Evolutionary conservation across 2,888 invertebrate species (phyloP).

Genomic region (Lottia gigantea): DNA sequence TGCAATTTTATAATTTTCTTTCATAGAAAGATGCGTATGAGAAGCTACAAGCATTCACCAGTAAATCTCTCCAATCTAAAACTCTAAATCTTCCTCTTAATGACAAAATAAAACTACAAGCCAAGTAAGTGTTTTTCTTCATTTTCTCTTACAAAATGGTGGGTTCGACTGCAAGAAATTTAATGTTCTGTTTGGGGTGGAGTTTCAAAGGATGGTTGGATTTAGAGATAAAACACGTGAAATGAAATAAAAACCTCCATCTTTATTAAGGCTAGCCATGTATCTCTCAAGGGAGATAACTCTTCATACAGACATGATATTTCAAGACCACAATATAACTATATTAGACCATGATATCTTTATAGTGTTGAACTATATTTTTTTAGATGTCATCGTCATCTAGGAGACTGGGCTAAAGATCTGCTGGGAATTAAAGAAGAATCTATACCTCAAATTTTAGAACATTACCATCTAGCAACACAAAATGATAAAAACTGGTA

Average conservation of each 20-base stretch:
- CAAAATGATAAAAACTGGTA: slow-evolving; percentile 86
- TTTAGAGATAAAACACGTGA: too few relatives aligned
- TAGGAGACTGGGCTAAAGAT: slow-evolving; percentile 95
- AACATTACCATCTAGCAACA: slow-evolving; percentile 84
- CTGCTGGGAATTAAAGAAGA: slow-evolving; percentile 83
- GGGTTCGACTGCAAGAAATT: too few relatives aligned
- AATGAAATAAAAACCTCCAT: too few relatives aligned
- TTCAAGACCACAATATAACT: too few relatives aligned
- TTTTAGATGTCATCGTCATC: slow-evolving; percentile 87
- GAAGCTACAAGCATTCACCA: slow-evolving; percentile 83
- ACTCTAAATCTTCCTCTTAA: slow-evolving; percentile 78
- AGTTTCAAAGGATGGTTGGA: too few relatives aligned
- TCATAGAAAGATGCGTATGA: slow-evolving; percentile 68
- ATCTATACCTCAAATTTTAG: slow-evolving; percentile 76
- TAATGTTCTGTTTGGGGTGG: too few relatives aligned
- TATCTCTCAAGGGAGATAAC: too few relatives aligned
- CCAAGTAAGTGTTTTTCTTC: slow-evolving; percentile 50
- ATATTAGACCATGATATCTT: too few relatives aligned
- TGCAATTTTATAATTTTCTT: too few relatives aligned
- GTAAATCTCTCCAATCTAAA: slow-evolving; percentile 86
- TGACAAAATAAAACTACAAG: slow-evolving; percentile 65
- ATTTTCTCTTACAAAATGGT: too few relatives aligned
- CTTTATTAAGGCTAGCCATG: too few relatives aligned
- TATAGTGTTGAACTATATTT: slow-evolving; percentile 19
- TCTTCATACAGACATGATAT: too few relatives aligned